Evolutionary conservation across 2,113 vertebrate species (phyloP).

Genomic region (Morone saxatilis): DNA sequence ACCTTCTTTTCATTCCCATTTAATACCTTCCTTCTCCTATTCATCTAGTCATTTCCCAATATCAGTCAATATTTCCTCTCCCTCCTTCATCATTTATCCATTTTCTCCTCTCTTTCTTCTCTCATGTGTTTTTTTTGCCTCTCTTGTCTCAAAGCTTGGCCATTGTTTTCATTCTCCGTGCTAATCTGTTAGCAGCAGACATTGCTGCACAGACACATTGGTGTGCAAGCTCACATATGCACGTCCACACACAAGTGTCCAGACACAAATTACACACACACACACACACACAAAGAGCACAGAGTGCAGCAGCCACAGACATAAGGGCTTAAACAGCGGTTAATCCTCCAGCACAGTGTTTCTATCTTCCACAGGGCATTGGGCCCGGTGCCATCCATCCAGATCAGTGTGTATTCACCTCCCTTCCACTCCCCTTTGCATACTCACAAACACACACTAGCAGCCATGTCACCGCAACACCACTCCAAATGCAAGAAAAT

Average conservation of each 20-base stretch:
- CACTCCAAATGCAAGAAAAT: constrained; percentile 31
- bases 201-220: constrained; percentile 56
- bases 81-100: constrained; percentile 40
- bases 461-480: constrained; percentile 12
- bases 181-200: constrained; percentile 81
- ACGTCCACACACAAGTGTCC: constrained; percentile 14
- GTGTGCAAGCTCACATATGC: constrained; percentile 32
- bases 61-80: constrained; percentile 53
- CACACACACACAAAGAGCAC: constrained; percentile 43
- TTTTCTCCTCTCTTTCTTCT: constrained; percentile 42
- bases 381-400: constrained; percentile 68
- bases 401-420: constrained; percentile 62
- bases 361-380: constrained; percentile 67
- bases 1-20: constrained; percentile 43
- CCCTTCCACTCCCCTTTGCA: constrained; percentile 18
- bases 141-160: constrained; percentile 61
- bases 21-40: constrained; percentile 29
- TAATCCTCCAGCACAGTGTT: constrained; percentile 78
- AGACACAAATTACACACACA: background rate
- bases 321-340: constrained; percentile 68
- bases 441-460: constrained; percentile 22
- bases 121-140: constrained; percentile 18
- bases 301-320: constrained; percentile 62
- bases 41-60: constrained; percentile 37
- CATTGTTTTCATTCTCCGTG: constrained; percentile 72